Conservation (phyloP, 2,113 vertebrate genomes). For the Oxygymnocypris stewartii region DNA sequence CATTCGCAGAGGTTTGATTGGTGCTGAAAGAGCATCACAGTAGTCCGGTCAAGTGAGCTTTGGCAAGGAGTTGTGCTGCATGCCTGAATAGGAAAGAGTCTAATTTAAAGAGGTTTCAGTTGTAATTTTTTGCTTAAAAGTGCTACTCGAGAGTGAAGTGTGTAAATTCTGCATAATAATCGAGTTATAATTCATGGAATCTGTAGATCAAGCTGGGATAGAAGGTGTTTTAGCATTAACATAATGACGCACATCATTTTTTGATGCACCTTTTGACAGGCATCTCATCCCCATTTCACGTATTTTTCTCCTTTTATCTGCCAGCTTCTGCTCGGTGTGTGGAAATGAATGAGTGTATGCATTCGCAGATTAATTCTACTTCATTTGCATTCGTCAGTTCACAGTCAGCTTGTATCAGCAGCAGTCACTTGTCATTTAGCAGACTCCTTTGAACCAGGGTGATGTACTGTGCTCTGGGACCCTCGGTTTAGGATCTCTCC, state of each 20-base stretch:
- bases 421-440: conserved; percentile 31
- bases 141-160: background rate
- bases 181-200: background rate
- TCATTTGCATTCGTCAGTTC: conserved; percentile 28
- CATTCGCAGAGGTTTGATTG: conserved; percentile 6
- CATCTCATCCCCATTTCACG: background rate
- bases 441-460: conserved; percentile 13
- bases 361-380: conserved; percentile 20
- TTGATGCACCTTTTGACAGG: conserved; percentile 11
- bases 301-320: background rate
- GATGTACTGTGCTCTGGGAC: conserved; percentile 3
- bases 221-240: background rate
- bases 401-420: conserved; percentile 13
- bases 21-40: conserved; percentile 4
- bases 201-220: background rate
- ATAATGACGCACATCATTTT: background rate
- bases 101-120: background rate
- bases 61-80: background rate
- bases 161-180: background rate
- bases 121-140: background rate
- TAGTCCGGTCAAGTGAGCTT: background rate
- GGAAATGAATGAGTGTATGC: background rate
- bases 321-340: background rate
- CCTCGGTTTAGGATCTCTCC: background rate
- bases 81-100: background rate